A percentile compares a stretch with the other conserved stretches of the same genome.
These are phyloP conservation scores for Lissocephala sabroskyi DNA, from an alignment of 2,888 invertebrate genomes.

Conservation along the genomic window DNA sequence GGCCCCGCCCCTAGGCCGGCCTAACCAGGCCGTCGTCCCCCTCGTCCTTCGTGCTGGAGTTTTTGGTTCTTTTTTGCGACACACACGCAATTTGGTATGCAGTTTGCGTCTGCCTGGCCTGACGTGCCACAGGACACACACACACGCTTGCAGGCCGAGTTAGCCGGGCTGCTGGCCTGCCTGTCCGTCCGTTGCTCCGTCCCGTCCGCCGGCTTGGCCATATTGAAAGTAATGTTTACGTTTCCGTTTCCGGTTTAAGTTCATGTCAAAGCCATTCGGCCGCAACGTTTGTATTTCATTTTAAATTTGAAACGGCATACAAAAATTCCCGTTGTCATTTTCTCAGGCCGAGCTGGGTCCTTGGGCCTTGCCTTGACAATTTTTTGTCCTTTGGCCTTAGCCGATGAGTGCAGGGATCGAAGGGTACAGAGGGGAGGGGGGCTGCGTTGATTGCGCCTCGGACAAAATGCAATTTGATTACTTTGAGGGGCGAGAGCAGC, in stretches of 20 bases:
- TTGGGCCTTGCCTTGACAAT: neutral
- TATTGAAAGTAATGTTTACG: conserved; percentile 66
- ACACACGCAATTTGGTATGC: conserved; percentile 63
- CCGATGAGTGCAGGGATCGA: no score
- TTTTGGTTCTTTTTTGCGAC: conserved; percentile 44
- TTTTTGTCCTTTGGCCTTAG: conserved; percentile 10
- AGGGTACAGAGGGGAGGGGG: no score
- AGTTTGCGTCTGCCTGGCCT: conserved; percentile 58
- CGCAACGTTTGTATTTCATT: conserved; percentile 63
- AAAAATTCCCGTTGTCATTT: neutral
- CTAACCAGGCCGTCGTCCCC: no score
- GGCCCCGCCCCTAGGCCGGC: neutral
- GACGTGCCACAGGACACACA: no score
- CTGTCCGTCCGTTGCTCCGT: neutral
- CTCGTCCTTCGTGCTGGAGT: conserved; percentile 1
- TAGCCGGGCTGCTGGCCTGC: conserved; percentile 6
- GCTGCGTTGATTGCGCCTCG: conserved; percentile 47
- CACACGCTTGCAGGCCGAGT: no score
- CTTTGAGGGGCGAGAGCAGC: no score
- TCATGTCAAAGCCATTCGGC: conserved; percentile 65
- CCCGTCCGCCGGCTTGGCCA: conserved; percentile 44
- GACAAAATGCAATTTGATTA: conserved; percentile 62
- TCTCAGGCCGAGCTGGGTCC: no score
- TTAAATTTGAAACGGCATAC: conserved; percentile 43
- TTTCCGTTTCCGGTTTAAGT: conserved; percentile 64